phyloP scores from a whole-genome alignment of 2,797 vertebrate genomes.

The Platalea minor region DNA sequence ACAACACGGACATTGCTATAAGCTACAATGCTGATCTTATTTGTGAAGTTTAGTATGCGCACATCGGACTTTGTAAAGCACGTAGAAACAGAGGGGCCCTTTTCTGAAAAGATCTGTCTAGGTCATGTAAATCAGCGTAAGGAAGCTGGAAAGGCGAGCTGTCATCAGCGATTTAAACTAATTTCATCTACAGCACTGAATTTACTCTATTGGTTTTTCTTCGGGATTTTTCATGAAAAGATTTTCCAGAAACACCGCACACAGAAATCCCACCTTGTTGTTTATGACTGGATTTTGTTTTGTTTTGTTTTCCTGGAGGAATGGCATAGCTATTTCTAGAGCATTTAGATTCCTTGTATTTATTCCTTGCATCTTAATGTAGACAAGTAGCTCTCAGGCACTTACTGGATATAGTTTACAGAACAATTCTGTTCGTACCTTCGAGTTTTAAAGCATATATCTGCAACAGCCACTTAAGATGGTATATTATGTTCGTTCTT shows the following conservation, averaged over 20 bases:
- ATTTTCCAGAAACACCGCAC: not conserved
- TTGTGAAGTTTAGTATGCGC: not conserved
- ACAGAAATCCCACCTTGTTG: not conserved
- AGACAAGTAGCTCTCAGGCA: not conserved
- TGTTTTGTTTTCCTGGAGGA: not conserved
- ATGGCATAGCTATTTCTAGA: not conserved
- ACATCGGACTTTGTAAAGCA: not conserved
- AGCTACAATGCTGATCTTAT: not conserved
- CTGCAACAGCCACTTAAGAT: not conserved
- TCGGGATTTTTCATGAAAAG: not conserved
- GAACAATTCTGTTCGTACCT: not conserved
- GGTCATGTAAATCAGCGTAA: not conserved
- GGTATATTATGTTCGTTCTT: not conserved
- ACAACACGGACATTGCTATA: rapidly evolving
- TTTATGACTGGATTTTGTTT: not conserved
- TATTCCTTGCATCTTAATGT: not conserved
- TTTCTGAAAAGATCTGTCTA: not conserved
- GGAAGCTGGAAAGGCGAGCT: not conserved
- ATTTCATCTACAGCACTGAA: not conserved
- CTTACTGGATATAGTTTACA: not conserved
- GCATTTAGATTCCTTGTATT: not conserved
- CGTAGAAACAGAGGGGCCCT: not conserved
- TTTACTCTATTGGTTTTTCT: not conserved
- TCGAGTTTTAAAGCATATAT: not conserved
- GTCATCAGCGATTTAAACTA: not conserved